Evolutionary conservation across 37 sponge, comb jelly and placozoan species (phyloP), one percentile per base, ranked within the genome.

Genomic region (Mnemiopsis leidyi): DNA sequence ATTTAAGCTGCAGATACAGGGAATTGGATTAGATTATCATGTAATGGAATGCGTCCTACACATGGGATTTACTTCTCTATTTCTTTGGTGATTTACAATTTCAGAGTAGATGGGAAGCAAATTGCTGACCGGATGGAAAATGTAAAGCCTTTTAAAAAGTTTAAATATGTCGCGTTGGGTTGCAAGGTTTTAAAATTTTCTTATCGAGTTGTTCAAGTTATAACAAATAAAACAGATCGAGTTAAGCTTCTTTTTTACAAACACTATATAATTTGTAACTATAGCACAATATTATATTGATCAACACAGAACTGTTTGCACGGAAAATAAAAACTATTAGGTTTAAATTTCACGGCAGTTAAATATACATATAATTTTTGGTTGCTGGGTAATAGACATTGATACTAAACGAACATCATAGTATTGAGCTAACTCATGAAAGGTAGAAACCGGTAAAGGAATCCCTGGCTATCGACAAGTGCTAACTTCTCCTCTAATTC

Each of bases 231-330:
- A 48, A 48, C 9, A 13, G 61, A 13, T 18, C 13, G 5, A 18
- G 5, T 48, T 48, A 48, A 48, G 13, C 61, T 48, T 48, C 9
- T 48, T 48, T 69, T 69, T 69, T 69, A 69, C 73, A 69, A 69
- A 69, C 73, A 69, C 73, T 69, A 69, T 69, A 69, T 69, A 69
- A 21, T 69, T 69, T 25, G 73, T 69, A 28, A 69, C 73, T 25
- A 69, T 48, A 48, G 61, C 61, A 48, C 61, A 48, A 48, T 48
- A 48, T 48, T 48, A 48, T 48, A 48, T 48, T 13, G 61, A 48
- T 48, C 61, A 48, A 48, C 61, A 48, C 61, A 48, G 61, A 48
- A 48, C 61, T 48, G 61, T 5, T 18, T 48, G 61, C 61, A 48
- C 61, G 61, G 13, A 48, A 48, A 48, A 48, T 48, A 18, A 48